Percentiles rank a stretch among this genome's conserved stretches.
Evolutionary conservation across 2,797 vertebrate genomes (phyloP).

Genomic region (Hafferia zeledoni): DNA sequence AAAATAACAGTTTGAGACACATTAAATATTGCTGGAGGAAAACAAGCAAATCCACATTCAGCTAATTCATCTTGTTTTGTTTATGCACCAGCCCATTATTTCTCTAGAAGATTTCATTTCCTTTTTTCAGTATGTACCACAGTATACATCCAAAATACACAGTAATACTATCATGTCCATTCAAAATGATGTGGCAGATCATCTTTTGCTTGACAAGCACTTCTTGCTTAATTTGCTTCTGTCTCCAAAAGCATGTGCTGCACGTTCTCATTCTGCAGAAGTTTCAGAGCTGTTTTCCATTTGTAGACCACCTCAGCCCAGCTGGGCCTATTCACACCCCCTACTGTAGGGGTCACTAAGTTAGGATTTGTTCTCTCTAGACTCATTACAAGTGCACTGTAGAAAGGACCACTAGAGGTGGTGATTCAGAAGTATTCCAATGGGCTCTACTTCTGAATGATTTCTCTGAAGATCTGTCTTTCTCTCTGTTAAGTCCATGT

Average conservation of each 20-base stretch:
- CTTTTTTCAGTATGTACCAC: neutral
- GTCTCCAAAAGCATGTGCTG: neutral
- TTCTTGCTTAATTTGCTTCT: neutral
- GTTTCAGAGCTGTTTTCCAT: neutral
- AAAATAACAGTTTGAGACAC: neutral
- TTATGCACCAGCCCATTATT: neutral
- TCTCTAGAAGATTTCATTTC: neutral
- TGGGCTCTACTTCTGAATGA: neutral
- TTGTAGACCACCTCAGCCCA: neutral
- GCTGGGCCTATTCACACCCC: neutral
- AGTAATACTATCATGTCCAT: neutral
- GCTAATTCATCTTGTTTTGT: neutral
- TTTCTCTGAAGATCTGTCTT: neutral
- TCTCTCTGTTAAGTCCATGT: neutral
- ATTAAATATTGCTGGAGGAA: neutral
- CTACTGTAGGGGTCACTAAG: neutral
- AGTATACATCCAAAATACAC: neutral
- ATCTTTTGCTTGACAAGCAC: neutral
- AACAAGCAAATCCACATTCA: neutral
- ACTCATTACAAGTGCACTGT: accelerated
- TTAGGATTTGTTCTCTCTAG: neutral
- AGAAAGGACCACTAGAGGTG: neutral
- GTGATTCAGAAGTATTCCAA: neutral
- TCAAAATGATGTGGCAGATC: neutral
- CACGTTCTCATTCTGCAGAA: neutral